These are phyloP conservation scores for Luffia ferchaultella DNA, from an alignment of 2,888 invertebrate genomes.

Conservation along the genomic window DNA sequence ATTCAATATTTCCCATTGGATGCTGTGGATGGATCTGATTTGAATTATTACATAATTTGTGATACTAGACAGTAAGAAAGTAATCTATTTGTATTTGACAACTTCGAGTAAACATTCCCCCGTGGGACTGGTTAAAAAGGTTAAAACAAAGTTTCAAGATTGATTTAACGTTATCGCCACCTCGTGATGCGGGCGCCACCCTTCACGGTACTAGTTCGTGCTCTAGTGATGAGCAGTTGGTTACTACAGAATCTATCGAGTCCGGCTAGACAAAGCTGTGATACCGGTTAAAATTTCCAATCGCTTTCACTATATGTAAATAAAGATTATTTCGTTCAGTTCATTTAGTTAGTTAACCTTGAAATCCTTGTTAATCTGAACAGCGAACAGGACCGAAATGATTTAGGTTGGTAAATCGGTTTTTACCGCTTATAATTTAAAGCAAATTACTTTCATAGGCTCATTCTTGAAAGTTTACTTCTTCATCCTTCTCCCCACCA, in stretches of 20 bases:
- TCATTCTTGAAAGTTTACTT: no score
- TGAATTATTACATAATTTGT: neutral
- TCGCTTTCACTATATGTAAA: neutral
- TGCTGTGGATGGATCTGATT: no score
- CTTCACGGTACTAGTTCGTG: neutral
- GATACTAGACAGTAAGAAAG: neutral
- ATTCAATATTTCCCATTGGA: neutral
- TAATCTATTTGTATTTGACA: neutral
- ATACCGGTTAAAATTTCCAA: neutral
- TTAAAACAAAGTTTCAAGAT: neutral
- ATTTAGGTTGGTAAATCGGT: no score
- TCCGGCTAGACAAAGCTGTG: neutral
- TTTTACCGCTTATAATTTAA: no score
- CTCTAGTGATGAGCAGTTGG: neutral
- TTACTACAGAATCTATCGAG: neutral
- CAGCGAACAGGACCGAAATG: neutral
- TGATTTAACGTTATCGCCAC: neutral
- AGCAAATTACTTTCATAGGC: no score
- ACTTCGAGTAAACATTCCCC: neutral
- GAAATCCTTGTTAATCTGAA: neutral
- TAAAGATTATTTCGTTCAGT: neutral
- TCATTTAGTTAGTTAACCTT: neutral
- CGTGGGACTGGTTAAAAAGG: neutral
- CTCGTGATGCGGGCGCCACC: neutral
- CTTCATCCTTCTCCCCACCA: no score